Base-by-base conservation (phyloP, 2,888 invertebrate genomes). In the Monoplex corrugatus region DNA sequence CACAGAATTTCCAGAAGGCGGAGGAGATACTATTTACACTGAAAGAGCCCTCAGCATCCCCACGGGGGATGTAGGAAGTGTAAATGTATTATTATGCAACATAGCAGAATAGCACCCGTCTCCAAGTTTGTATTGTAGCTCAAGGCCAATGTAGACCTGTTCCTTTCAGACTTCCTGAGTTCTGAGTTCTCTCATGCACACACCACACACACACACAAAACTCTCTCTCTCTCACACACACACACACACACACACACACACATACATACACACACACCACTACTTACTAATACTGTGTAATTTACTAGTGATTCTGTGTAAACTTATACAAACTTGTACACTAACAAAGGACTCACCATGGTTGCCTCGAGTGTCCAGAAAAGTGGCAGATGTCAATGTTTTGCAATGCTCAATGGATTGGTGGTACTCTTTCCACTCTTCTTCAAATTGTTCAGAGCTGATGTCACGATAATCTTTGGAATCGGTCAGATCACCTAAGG, bases 291-390 rank as follows among this genome's bases (percentile, higher is more conserved):
- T 32, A 84, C 1, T n/a, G n/a, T n/a, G n/a, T n/a, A n/a, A n/a
- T n/a, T n/a, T n/a, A n/a, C n/a, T n/a, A n/a, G n/a, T n/a, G n/a
- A n/a, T n/a, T n/a, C n/a, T n/a, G n/a, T n/a, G n/a, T n/a, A n/a
- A n/a, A n/a, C n/a, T n/a, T n/a, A n/a, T n/a, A 28, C 23, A 28
- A 80, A 80, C 8, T 3, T 3, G 32, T 32, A 84, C n/a, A 38
- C 5, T 50, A 3, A 32, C 13, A 45, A 57, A 28, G 72, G 82
- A 88, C 95, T 95, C 96, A 98, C 98, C 98, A 97, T 98, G 98
- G 97, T 98, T 98, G 96, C 98, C 98, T 96, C 98, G 97, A 91
- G 98, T 97, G 96, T 98, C 98, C 90, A 98, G 96, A 98, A 98
- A 98, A 50, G 97, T 96, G 2, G 98, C 98, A 94, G 97, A 97